Base-by-base conservation (phyloP, 2,113 vertebrate genomes). In the Pseudolaguvia tuberculata region DNA sequence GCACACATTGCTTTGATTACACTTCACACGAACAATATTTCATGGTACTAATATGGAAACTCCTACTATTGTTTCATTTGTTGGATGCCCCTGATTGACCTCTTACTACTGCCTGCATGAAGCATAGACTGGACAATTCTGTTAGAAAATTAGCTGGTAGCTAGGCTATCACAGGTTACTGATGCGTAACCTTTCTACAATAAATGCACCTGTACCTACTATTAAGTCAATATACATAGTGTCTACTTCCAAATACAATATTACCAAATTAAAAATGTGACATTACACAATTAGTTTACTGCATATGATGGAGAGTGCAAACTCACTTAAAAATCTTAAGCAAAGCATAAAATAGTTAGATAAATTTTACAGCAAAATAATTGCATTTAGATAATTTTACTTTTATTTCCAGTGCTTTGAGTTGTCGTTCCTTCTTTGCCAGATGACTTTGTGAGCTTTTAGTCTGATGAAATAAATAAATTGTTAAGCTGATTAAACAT, bases 341-440 rank as follows among this genome's bases (percentile, higher is more conserved):
- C n/a, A n/a, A n/a, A n/a, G n/a, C n/a, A n/a, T n/a, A n/a, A n/a
- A n/a, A n/a, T n/a, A n/a, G n/a, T n/a, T n/a, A n/a, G n/a, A n/a
- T n/a, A n/a, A 3, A 25, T 35, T 62, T 21, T 13, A 39, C 1
- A 62, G 59, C 42, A 39, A 42, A 39, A 23, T 45, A 23, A 23
- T 58, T 29, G 45, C 3, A 10, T 50, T 25, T 5, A 0, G 2
- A 25, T 48, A 18, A 48, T 66, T 69, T 86, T 84, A 93, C 91
- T 92, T 96, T 95, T 81, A 87, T 88, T 88, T 94, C 94, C 73
- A 93, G 57, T 76, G 86, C 81, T 90, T 92, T 94, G 74, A 94
- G 78, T 42, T 88, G 86, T 77, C 91, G 93, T 80, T 94, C 91
- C 83, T 92, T 94, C 86, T 86, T 89, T 72, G 80, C 82, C 18